These are phyloP conservation scores for Tricholaema leucomelas DNA, from an alignment of 2,113 vertebrate species.

Conservation along the genomic window DNA sequence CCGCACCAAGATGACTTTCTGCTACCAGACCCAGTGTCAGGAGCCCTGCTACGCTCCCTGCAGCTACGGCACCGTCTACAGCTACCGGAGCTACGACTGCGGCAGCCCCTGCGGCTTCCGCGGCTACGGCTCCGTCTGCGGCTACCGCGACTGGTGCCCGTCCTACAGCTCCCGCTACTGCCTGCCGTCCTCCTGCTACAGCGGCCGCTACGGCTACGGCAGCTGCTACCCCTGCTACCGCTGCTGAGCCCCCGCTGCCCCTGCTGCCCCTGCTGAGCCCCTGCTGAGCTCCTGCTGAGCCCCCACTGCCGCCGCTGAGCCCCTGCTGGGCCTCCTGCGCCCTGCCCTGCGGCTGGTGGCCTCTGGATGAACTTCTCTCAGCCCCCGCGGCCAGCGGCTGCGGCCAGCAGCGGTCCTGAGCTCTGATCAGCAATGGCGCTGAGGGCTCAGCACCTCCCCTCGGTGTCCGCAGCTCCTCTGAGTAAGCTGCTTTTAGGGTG, in stretches of 20 bases:
- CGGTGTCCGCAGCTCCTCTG: accelerated
- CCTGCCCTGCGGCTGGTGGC: too few relatives aligned
- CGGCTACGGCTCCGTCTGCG: not conserved
- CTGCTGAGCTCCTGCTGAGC: too few relatives aligned
- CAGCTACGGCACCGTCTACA: not conserved
- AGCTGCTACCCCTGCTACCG: not conserved
- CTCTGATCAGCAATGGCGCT: not conserved
- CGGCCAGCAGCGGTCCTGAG: accelerated
- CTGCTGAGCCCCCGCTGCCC: too few relatives aligned
- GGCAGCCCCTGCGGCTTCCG: not conserved
- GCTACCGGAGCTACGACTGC: not conserved
- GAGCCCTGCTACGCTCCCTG: slow-evolving; percentile 13
- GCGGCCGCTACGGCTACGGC: not conserved
- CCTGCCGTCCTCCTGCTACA: not conserved
- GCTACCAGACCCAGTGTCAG: slow-evolving; percentile 37
- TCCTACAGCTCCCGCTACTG: not conserved
- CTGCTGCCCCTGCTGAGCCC: too few relatives aligned
- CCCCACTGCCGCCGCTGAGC: too few relatives aligned
- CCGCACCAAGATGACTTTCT: not conserved
- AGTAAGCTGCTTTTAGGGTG: not conserved
- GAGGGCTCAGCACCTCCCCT: not conserved
- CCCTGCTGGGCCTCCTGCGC: too few relatives aligned
- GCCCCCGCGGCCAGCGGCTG: accelerated
- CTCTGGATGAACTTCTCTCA: too few relatives aligned
- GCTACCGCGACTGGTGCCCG: not conserved